Conservation (phyloP, 2,797 vertebrate genomes). For the Megalops cyprinoides region DNA sequence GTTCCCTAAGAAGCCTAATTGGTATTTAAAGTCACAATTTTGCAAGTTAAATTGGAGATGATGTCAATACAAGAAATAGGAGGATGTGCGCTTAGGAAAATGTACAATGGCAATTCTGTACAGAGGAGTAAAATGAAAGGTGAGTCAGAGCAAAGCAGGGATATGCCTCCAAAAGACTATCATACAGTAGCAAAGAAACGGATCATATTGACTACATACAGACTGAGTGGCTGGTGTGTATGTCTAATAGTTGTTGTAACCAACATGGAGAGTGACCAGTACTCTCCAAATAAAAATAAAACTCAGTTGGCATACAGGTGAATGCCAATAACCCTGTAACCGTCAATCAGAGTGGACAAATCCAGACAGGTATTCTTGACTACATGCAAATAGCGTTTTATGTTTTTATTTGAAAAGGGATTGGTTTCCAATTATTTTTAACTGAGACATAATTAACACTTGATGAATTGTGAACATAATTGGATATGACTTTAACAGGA, state of each 20-base stretch:
- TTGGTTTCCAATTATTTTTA: conserved; percentile 30
- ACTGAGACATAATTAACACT: conserved; percentile 29
- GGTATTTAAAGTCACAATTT: conserved; percentile 27
- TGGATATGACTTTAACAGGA: conserved; percentile 30
- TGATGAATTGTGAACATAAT: conserved; percentile 41
- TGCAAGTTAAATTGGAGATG: conserved; percentile 22
- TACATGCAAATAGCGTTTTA: conserved; percentile 8
- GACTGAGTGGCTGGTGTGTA: too few species aligned
- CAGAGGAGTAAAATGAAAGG: neutral
- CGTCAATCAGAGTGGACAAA: neutral
- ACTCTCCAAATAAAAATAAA: neutral
- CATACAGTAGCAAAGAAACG: too few species aligned
- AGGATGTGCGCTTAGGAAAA: neutral
- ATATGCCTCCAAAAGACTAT: neutral
- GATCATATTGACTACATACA: too few species aligned
- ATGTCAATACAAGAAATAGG: conserved; percentile 17
- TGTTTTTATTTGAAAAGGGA: conserved; percentile 28
- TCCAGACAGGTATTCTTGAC: neutral
- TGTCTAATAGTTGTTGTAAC: neutral
- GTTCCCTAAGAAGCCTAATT: conserved; percentile 17
- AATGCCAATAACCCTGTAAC: neutral
- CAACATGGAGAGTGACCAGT: neutral
- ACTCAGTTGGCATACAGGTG: neutral
- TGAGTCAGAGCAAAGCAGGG: neutral
- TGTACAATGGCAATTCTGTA: neutral